A percentile compares a stretch with the other conserved stretches of the same genome.
phyloP scores from a whole-genome alignment of 2,888 invertebrate genomes.

The Prionchulus punctatus region DNA sequence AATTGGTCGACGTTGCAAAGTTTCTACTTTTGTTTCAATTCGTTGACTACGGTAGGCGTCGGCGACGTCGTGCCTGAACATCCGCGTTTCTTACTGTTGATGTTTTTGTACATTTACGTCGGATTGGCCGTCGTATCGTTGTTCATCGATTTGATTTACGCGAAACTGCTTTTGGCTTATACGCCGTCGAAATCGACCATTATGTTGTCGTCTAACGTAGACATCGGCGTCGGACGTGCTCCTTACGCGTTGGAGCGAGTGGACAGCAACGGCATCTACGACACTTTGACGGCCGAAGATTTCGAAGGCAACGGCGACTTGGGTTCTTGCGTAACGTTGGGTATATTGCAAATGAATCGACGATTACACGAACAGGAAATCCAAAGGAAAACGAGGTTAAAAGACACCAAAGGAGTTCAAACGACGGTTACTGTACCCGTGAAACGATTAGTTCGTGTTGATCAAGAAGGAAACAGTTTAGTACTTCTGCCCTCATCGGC shows the following conservation, averaged over 20 bases:
- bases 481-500: not conserved
- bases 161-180: conserved; percentile 7
- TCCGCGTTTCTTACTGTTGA: conserved; percentile 30
- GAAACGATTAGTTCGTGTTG: not conserved
- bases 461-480: not conserved
- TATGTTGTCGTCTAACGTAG: no score
- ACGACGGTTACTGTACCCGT: not conserved
- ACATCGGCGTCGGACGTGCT: no score
- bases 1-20: conserved; percentile 29
- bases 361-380: not conserved
- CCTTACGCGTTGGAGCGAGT: no score
- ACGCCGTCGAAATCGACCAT: not conserved
- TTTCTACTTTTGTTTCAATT: conserved; percentile 35
- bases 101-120: conserved; percentile 31
- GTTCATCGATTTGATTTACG: conserved; percentile 29
- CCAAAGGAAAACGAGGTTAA: not conserved
- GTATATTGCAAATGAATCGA: not conserved
- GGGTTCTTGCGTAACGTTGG: conserved; percentile 1
- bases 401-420: not conserved
- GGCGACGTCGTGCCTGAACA: conserved; percentile 31
- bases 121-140: conserved; percentile 33
- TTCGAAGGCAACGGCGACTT: not conserved
- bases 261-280: not conserved
- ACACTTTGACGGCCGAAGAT: not conserved
- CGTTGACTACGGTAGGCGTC: conserved; percentile 34